Base-by-base conservation (phyloP, 1,140 invertebrate species). In the Pentalonia nigronervosa region DNA sequence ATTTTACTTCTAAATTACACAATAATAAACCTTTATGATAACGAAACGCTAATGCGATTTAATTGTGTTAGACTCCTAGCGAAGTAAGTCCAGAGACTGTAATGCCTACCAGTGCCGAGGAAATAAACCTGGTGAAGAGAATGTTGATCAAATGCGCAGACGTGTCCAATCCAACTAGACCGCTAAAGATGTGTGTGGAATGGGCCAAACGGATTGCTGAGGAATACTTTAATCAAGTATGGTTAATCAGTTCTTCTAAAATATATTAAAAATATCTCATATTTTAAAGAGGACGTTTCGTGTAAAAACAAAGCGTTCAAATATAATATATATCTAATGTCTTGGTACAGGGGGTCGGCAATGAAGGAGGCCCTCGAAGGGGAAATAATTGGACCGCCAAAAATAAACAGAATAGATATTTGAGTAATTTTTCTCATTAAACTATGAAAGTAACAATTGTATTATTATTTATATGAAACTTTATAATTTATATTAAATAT, bases 121-220 rank as follows among this genome's bases (percentile, higher is more conserved):
- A 99, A 95, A 96, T 98, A 45, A 96, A 97, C 36, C 95, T 99
- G 2, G 96, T 99, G 25, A 98, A 98, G 94, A 96, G 98, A 94
- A 99, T 99, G 98, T 97, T 99, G 96, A 99, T 99, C 94, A 99
- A 99, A 95, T 99, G 98, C 96, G 98, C 98, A 0, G 99, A 99
- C 95, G 98, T 99, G 3, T 98, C 98, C 30, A 99, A 99, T 96
- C 98, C 98, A 0, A 97, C 98, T 1, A 96, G 99, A 94, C 98
- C 98, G 1, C 95, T 98, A 90, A 96, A 97, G 93, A 96, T 97
- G 94, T 99, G 98, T 95, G 96, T 98, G 83, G 98, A 98, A 95
- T 99, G 99, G 99, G 98, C 98, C 0, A 96, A 97, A 94, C 96
- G 98, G 90, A 97, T 97, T 89, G 96, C 96, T 4, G 98, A 99